Evolutionary conservation across 2,797 vertebrate genomes (phyloP).

Genomic region (Ibycter americanus): DNA sequence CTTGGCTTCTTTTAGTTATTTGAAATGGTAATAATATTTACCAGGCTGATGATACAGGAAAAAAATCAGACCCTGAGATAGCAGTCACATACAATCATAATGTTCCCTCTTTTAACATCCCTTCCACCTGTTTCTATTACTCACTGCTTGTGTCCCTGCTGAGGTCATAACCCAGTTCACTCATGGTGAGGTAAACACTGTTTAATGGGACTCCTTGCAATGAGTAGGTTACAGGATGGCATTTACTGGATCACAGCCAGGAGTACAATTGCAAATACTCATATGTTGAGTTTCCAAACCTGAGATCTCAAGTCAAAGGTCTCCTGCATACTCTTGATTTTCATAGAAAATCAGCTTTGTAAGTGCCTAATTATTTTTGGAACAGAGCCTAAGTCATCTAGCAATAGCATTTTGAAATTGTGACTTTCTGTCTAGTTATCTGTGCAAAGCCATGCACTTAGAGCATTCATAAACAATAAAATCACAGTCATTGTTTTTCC

Average conservation of each 20-base stretch:
- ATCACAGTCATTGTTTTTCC: slow-evolving; percentile 31
- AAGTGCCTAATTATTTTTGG: slow-evolving; percentile 33
- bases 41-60: background rate
- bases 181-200: slow-evolving; percentile 31
- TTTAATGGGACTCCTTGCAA: slow-evolving; percentile 4
- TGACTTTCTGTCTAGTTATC: slow-evolving; percentile 4
- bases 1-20: background rate
- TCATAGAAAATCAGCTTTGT: background rate
- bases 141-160: background rate
- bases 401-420: slow-evolving; percentile 3
- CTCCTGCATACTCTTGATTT: background rate
- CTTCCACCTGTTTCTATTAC: slow-evolving; percentile 18
- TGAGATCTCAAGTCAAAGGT: background rate
- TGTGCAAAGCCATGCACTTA: background rate
- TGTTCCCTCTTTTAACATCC: background rate
- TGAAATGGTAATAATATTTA: slow-evolving; percentile 1
- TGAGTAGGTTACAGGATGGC: background rate
- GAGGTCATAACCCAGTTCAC: slow-evolving; percentile 6
- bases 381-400: slow-evolving; percentile 14
- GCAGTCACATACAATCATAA: background rate
- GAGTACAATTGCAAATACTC: background rate
- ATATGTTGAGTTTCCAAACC: background rate
- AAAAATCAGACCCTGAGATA: background rate
- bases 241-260: background rate
- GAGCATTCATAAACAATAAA: slow-evolving; percentile 11